phyloP scores from a whole-genome alignment of 2,113 vertebrate species.

The Epinephelus cyanopodus region DNA sequence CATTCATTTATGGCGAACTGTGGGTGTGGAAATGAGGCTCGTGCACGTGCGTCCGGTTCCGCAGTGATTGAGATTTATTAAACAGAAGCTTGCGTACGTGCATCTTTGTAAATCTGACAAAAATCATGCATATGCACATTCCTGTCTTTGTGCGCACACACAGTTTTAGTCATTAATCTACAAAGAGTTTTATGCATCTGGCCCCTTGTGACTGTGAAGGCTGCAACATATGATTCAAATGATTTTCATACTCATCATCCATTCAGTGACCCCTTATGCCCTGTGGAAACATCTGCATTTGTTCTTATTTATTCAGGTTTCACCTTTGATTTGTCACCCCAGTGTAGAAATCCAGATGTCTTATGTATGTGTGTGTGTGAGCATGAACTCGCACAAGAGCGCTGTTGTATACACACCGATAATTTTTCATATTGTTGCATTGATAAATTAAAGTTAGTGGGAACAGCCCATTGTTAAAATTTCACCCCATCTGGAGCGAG shows the following conservation, averaged over 20 bases:
- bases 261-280: background rate
- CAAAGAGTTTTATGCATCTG: too few relatives aligned
- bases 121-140: too few relatives aligned
- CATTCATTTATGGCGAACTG: too few relatives aligned
- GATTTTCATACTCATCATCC: background rate
- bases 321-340: constrained; percentile 1
- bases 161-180: too few relatives aligned
- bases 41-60: too few relatives aligned
- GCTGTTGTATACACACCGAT: background rate
- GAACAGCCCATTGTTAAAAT: background rate
- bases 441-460: background rate
- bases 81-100: too few relatives aligned
- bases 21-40: too few relatives aligned
- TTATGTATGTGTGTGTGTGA: background rate
- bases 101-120: too few relatives aligned
- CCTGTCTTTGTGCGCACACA: too few relatives aligned
- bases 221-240: background rate
- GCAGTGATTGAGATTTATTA: too few relatives aligned
- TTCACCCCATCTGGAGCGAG: background rate
- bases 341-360: background rate
- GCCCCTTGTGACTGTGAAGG: background rate
- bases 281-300: background rate
- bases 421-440: background rate
- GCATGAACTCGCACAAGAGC: background rate
- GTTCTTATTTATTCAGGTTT: background rate